Base-by-base conservation (phyloP, 2,113 vertebrate species). In the Progne subis region DNA sequence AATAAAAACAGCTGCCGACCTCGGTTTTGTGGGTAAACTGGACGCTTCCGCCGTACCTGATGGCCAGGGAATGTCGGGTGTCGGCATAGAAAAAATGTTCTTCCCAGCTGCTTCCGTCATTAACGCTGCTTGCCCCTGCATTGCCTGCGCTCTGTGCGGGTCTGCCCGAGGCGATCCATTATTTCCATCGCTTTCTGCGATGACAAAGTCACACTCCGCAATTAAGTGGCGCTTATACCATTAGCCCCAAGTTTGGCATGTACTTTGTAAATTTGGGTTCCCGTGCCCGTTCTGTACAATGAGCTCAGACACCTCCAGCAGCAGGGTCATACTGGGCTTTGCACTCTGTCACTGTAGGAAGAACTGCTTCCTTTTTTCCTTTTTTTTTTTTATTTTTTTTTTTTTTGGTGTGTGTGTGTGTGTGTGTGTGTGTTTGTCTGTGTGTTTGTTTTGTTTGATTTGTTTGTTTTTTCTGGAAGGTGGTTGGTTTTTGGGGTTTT, bases 71-170 rank as follows among this genome's bases (percentile, higher is more conserved):
- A 29, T 32, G 44, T 17, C 9, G 2, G 4, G 11, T 26, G 5
- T 4, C 5, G 2, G 47, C 28, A 1, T 4, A 9, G 47, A 5
- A 15, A 26, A 23, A 37, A 61, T 5, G 11, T 4, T 28, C 7
- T 25, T 64, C 6, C 4, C 18, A 0, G 8, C 5, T 14, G 0
- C 8, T 25, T 2, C 2, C 3, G 2, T 6, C 12, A 2, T 3
- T 4, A 57, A 0, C 3, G 7, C 2, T 17, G 9, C 39, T 29
- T 11, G 41, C 14, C 7, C 28, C 13, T 5, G 41, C 32, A 0
- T 18, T 29, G 12, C 11, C 44, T 6, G 32, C 6, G 28, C 8
- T 8, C 31, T 24, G 11, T 28, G 57, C 46, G 6, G 47, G 4
- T 11, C 25, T 43, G 6, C 15, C 8, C 11, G 1, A 13, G 6